phyloP scores from a whole-genome alignment of 1,140 invertebrate species.

The Drosophila arawakana region DNA sequence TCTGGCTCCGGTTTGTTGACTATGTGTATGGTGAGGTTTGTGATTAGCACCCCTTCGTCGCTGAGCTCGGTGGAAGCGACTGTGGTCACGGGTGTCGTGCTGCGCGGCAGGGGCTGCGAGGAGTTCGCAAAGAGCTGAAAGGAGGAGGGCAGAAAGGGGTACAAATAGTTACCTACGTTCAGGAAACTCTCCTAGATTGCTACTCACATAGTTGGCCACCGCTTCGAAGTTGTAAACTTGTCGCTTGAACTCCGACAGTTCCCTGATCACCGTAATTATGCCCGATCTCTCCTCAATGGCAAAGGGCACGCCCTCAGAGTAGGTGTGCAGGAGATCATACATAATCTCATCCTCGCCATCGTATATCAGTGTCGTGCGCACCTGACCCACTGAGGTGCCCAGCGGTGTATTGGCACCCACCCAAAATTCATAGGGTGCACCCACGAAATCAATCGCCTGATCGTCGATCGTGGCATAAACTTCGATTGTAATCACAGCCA shows the following conservation, averaged over 20 bases:
- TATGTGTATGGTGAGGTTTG: constrained; percentile 93
- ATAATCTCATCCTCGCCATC: constrained; percentile 88
- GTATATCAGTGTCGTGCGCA: constrained; percentile 88
- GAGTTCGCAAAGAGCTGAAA: constrained; percentile 72
- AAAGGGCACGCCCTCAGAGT: constrained; percentile 94
- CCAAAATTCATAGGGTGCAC: constrained; percentile 95
- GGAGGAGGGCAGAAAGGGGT: not conserved
- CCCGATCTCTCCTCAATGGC: constrained; percentile 95
- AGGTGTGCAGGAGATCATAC: constrained; percentile 92
- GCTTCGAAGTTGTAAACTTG: constrained; percentile 92
- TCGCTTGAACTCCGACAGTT: constrained; percentile 89
- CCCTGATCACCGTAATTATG: constrained; percentile 93
- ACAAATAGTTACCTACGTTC: no score
- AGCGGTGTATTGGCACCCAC: constrained; percentile 92
- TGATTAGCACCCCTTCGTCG: constrained; percentile 88
- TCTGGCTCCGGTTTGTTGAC: constrained; percentile 89
- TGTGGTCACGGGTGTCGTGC: constrained; percentile 59
- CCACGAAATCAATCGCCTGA: constrained; percentile 91
- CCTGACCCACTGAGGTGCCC: constrained; percentile 94
- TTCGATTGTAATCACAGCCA: constrained; percentile 93
- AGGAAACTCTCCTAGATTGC: no score
- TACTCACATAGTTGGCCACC: constrained; percentile 88
- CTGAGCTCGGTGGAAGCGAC: constrained; percentile 60
- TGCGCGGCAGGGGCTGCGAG: constrained; percentile 61
- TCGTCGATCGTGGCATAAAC: constrained; percentile 86